Percentiles rank a stretch among this genome's conserved stretches.
Evolutionary conservation across 2,888 invertebrate genomes (phyloP).

Genomic region (Achlya flavicornis): DNA sequence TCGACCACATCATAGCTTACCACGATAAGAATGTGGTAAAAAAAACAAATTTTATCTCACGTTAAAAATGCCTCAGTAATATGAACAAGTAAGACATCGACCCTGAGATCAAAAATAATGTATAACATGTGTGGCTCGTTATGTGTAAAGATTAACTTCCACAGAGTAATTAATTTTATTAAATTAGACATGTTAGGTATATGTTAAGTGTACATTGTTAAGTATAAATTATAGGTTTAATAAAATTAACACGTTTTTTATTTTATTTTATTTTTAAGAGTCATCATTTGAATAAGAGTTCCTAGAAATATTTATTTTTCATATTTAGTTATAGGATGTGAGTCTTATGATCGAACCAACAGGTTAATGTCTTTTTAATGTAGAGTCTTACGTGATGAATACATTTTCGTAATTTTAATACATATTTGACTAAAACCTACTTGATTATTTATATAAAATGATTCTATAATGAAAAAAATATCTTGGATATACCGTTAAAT

Average conservation of each 20-base stretch:
- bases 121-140: constrained; percentile 5
- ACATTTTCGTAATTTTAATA: too few relatives aligned
- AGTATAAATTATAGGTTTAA: neutral
- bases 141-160: neutral
- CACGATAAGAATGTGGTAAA: too few relatives aligned
- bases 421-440: too few relatives aligned
- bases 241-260: neutral
- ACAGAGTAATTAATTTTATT: neutral
- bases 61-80: neutral
- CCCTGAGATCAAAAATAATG: constrained; percentile 5
- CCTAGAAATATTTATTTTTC: too few relatives aligned
- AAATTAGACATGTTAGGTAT: neutral
- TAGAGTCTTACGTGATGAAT: neutral
- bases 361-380: neutral
- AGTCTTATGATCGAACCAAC: too few relatives aligned
- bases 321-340: too few relatives aligned
- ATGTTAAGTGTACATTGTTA: neutral
- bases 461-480: too few relatives aligned
- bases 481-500: too few relatives aligned
- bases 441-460: too few relatives aligned
- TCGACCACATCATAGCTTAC: too few relatives aligned
- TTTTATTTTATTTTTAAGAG: neutral
- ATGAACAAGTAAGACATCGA: neutral
- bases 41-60: too few relatives aligned
- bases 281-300: too few relatives aligned